phyloP scores from a whole-genome alignment of 2,888 invertebrate species.

The Dugesia japonica region DNA sequence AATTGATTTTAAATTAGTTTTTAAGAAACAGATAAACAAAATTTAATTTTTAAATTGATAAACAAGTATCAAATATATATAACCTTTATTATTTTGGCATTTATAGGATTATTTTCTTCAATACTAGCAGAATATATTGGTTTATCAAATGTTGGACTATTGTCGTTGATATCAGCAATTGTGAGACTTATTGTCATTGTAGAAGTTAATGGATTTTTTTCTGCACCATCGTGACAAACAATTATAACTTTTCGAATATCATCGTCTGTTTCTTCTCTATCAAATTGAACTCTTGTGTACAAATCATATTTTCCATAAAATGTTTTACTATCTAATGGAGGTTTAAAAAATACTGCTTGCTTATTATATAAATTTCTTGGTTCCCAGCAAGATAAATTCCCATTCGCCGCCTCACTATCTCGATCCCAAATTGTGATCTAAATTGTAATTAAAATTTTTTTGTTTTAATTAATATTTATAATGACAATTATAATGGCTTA shows the following conservation, averaged over 20 bases:
- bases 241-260: background rate
- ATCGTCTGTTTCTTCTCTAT: background rate
- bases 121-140: background rate
- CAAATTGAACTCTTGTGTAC: background rate
- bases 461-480: too few relatives aligned
- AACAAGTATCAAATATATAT: too few relatives aligned
- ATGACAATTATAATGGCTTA: too few relatives aligned
- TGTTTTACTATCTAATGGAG: background rate
- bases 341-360: background rate
- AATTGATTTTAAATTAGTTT: too few relatives aligned
- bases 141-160: background rate
- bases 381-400: background rate
- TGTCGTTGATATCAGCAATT: background rate
- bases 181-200: constrained; percentile 1
- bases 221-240: background rate
- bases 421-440: background rate
- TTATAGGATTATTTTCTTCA: background rate
- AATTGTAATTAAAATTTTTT: too few relatives aligned
- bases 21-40: too few relatives aligned
- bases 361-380: constrained; percentile 7
- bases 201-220: background rate
- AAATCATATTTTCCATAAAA: constrained; percentile 6
- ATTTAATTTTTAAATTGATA: too few relatives aligned
- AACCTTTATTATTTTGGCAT: background rate
- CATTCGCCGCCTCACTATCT: background rate